A percentile compares a stretch with the other conserved stretches of the same genome.
phyloP scores from a whole-genome alignment of 2,113 vertebrate species.

The Aramus guarauna region DNA sequence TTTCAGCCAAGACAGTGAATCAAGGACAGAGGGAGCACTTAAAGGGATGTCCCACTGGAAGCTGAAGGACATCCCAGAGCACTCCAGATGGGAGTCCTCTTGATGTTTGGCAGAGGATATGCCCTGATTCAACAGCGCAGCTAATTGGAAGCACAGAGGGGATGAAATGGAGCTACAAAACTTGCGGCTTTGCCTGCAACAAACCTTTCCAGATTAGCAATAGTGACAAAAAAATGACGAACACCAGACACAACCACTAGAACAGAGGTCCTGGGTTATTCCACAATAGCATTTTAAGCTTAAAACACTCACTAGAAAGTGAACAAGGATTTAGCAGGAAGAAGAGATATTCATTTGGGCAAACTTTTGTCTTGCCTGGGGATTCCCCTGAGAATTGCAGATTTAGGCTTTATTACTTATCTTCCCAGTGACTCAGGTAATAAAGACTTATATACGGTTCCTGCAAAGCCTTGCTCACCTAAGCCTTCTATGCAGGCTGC shows the following conservation, averaged over 20 bases:
- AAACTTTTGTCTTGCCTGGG: background rate
- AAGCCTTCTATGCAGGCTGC: background rate
- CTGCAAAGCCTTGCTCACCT: background rate
- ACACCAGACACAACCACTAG: background rate
- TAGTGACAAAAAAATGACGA: background rate
- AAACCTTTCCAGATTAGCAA: background rate
- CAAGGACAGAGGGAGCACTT: background rate
- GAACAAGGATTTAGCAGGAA: background rate
- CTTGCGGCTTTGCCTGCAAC: background rate
- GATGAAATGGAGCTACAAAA: background rate
- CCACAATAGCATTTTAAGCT: background rate
- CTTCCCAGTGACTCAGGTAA: background rate
- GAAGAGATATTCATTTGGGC: background rate
- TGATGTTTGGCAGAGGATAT: background rate
- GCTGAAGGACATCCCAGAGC: background rate
- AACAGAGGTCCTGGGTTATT: background rate
- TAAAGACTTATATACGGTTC: background rate
- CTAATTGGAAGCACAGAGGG: background rate
- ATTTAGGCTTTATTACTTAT: background rate
- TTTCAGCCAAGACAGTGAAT: background rate
- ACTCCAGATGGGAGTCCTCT: background rate
- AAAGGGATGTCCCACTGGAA: background rate
- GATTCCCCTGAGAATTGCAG: background rate
- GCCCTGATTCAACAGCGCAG: background rate
- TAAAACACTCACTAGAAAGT: background rate